Percentiles rank a stretch among this genome's conserved stretches.
Conservation (phyloP, 2,113 vertebrate genomes). For the Lathamus discolor region DNA sequence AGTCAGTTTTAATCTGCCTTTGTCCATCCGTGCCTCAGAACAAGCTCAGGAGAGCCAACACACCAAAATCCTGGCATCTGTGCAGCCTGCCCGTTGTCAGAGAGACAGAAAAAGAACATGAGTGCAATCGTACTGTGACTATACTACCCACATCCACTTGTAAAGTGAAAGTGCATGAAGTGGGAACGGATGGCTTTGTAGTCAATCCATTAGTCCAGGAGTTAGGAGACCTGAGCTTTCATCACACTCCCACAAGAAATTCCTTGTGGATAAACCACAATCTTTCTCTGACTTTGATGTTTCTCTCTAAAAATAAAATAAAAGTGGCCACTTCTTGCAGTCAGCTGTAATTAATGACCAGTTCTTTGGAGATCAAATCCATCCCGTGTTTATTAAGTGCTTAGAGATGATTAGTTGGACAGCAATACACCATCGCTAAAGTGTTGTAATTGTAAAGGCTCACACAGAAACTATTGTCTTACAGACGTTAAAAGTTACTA, state of each 20-base stretch:
- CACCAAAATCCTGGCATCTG: not conserved
- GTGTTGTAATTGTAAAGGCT: not conserved
- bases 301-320: not conserved
- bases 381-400: not conserved
- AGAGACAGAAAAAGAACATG: not conserved
- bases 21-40: not conserved
- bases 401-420: not conserved
- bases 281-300: not conserved
- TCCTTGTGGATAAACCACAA: slow-evolving; percentile 10
- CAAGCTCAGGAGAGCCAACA: not conserved
- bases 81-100: not conserved
- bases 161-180: not conserved
- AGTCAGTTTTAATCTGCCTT: not conserved
- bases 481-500: not conserved
- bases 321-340: not conserved
- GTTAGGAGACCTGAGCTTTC: slow-evolving; percentile 11
- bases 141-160: not conserved
- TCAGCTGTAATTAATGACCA: slow-evolving; percentile 2
- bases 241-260: not conserved
- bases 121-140: not conserved
- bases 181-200: not conserved
- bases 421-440: not conserved
- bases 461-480: not conserved
- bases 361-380: not conserved
- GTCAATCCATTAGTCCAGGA: not conserved